Evolutionary conservation across 2,113 vertebrate genomes (phyloP).

Genomic region (Mohoua ochrocephala): DNA sequence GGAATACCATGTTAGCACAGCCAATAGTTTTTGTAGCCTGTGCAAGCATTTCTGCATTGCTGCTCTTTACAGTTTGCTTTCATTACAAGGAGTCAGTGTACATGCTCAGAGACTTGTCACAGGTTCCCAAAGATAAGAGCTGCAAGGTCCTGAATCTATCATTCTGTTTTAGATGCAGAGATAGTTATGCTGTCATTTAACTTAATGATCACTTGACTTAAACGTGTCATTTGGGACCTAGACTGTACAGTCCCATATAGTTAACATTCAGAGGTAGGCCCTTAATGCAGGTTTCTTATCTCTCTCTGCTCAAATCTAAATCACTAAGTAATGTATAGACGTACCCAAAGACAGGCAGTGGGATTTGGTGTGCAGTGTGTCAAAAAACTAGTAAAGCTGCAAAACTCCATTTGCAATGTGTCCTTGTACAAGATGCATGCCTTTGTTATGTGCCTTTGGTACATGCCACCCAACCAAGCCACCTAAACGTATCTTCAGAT

Average conservation of each 20-base stretch:
- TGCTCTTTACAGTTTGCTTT: neutral
- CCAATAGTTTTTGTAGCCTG: neutral
- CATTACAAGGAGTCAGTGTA: neutral
- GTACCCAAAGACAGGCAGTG: neutral
- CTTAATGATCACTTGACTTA: neutral
- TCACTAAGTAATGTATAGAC: rapidly evolving
- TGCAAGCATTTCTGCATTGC: neutral
- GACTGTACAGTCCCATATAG: too few species aligned
- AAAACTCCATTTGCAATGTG: neutral
- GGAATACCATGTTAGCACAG: neutral
- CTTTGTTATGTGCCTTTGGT: neutral
- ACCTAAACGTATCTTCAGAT: rapidly evolving
- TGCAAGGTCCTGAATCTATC: neutral
- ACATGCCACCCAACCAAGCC: neutral
- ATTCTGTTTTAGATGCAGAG: neutral
- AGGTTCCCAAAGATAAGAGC: neutral
- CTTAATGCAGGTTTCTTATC: neutral
- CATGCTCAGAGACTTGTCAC: neutral
- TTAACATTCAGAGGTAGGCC: neutral
- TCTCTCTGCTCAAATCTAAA: neutral
- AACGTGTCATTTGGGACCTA: neutral
- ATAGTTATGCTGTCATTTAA: neutral
- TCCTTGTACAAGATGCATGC: neutral
- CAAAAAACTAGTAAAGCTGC: neutral
- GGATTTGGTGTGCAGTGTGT: neutral